These are phyloP conservation scores for Brenthis hecate DNA, from an alignment of 2,888 invertebrate species.

Conservation along the genomic window DNA sequence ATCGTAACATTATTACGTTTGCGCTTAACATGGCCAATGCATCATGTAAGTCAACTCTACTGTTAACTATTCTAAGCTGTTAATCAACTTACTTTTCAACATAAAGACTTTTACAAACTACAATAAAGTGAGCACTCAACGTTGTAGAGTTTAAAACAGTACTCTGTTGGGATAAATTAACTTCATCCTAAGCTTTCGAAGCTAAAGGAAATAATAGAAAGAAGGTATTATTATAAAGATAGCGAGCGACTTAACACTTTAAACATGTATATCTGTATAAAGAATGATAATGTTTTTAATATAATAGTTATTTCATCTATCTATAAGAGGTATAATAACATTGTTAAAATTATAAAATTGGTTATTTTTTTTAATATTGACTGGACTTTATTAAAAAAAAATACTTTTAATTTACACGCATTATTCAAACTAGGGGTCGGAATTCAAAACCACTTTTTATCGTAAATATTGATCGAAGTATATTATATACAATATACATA, in stretches of 20 bases:
- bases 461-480: too few species aligned
- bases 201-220: background rate
- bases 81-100: slow-evolving; percentile 16
- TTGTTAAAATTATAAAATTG: too few species aligned
- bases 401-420: too few species aligned
- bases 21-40: background rate
- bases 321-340: too few species aligned
- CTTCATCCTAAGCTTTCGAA: background rate
- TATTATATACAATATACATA: too few species aligned
- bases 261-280: background rate
- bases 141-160: slow-evolving; percentile 10
- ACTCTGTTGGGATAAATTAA: slow-evolving; percentile 11
- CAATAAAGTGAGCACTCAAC: slow-evolving; percentile 11
- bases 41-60: background rate
- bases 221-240: background rate
- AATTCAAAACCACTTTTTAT: too few species aligned
- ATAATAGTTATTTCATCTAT: too few species aligned
- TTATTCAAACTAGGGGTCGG: too few species aligned
- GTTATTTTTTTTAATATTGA: too few species aligned
- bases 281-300: too few species aligned
- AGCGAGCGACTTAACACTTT: background rate
- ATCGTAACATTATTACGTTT: too few species aligned
- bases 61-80: background rate
- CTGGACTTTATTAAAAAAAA: too few species aligned
- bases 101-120: slow-evolving; percentile 10